phyloP scores from a whole-genome alignment of 2,797 vertebrate species.

The Taenioides sp. region DNA sequence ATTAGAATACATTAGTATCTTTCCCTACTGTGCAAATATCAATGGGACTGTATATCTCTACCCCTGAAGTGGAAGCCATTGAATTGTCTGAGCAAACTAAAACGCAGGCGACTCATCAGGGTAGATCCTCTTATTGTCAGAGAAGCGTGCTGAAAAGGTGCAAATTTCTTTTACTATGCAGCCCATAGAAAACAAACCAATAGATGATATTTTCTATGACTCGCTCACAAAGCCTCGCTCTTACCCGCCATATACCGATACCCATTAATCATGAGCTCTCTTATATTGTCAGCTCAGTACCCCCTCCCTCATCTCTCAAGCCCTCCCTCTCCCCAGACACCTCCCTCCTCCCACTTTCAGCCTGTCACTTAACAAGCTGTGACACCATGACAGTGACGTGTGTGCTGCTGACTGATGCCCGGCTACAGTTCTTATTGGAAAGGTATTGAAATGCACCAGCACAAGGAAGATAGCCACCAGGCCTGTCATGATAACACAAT shows the following conservation, averaged over 20 bases:
- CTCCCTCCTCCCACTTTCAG: constrained; percentile 51
- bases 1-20: constrained; percentile 55
- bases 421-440: constrained; percentile 59
- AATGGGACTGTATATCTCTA: constrained; percentile 29
- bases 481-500: no score
- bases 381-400: constrained; percentile 74
- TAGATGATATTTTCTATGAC: constrained; percentile 48
- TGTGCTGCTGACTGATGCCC: constrained; percentile 65
- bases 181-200: constrained; percentile 26
- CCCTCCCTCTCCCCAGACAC: constrained; percentile 28
- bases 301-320: constrained; percentile 7
- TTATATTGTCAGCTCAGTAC: constrained; percentile 60
- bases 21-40: constrained; percentile 35
- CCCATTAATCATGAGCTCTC: constrained; percentile 77
- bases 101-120: constrained; percentile 12
- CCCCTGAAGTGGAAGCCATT: constrained; percentile 30
- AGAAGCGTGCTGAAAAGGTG: constrained; percentile 25
- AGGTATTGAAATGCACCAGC: constrained; percentile 65
- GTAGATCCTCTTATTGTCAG: constrained; percentile 17
- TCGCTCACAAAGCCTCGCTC: constrained; percentile 52
- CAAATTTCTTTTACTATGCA: constrained; percentile 13
- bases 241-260: constrained; percentile 64
- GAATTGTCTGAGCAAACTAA: constrained; percentile 30
- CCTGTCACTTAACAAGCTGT: constrained; percentile 73
- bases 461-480: not conserved